phyloP scores from a whole-genome alignment of 2,888 invertebrate genomes.

The Theristus sp. region DNA sequence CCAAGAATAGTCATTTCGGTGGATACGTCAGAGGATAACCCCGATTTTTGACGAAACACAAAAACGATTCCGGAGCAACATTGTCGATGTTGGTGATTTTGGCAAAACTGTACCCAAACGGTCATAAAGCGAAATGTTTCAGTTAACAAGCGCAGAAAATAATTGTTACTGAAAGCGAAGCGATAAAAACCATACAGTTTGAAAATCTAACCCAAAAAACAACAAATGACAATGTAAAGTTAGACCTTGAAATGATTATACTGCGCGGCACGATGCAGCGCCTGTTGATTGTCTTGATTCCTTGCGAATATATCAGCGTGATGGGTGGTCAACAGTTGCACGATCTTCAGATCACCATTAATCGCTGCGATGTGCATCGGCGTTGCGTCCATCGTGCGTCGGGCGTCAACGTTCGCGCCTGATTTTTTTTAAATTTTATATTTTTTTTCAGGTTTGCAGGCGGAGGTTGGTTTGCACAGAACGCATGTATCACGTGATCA shows the following conservation, averaged over 20 bases:
- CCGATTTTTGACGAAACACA: too few relatives aligned
- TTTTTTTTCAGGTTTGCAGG: too few relatives aligned
- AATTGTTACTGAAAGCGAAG: neutral
- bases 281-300: slow-evolving; percentile 32
- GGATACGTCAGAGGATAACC: too few relatives aligned
- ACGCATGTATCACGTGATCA: too few relatives aligned
- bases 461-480: too few relatives aligned
- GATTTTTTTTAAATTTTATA: too few relatives aligned
- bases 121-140: neutral
- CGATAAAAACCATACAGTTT: neutral
- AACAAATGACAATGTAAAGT: too few relatives aligned
- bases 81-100: neutral
- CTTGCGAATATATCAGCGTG: slow-evolving; percentile 32
- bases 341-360: slow-evolving; percentile 27
- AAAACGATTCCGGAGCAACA: too few relatives aligned
- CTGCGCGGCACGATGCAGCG: slow-evolving; percentile 32
- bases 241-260: neutral
- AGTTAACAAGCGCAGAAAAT: neutral
- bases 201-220: too few relatives aligned
- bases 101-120: neutral
- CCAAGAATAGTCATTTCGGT: too few relatives aligned
- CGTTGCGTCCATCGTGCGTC: slow-evolving; percentile 54
- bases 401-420: slow-evolving; percentile 51
- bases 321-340: slow-evolving; percentile 24
- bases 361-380: slow-evolving; percentile 56